A percentile compares a stretch with the other conserved stretches of the same genome.
Conservation (phyloP, 2,888 invertebrate genomes). For the Drosophila paucipuncta region DNA sequence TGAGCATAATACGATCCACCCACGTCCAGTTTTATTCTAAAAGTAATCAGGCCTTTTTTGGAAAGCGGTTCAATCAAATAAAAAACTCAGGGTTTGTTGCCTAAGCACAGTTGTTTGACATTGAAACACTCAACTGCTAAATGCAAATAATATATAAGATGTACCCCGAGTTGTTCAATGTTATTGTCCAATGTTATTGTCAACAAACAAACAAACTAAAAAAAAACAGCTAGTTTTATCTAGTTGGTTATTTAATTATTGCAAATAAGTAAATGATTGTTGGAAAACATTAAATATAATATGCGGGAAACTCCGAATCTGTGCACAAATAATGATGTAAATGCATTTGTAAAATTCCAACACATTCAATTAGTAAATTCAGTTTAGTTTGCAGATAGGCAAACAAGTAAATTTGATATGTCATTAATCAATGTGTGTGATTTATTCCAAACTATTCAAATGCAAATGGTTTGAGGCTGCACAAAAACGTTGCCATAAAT, state of each 20-base stretch:
- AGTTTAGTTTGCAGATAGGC: slow-evolving; percentile 41
- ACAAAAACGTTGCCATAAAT: slow-evolving; percentile 46
- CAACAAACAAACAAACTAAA: background rate
- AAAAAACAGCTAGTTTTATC: background rate
- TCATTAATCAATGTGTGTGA: slow-evolving; percentile 65
- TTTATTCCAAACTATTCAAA: slow-evolving; percentile 57
- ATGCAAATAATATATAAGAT: slow-evolving; percentile 1
- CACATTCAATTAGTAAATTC: slow-evolving; percentile 63
- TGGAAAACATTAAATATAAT: background rate
- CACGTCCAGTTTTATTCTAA: slow-evolving; percentile 21
- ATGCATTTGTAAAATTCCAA: slow-evolving; percentile 40
- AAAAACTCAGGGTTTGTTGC: slow-evolving; percentile 1
- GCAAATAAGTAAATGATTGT: background rate
- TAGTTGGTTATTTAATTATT: background rate
- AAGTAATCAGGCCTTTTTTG: slow-evolving; percentile 28
- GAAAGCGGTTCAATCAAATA: slow-evolving; percentile 36
- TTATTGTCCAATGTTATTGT: background rate
- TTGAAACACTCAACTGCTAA: slow-evolving; percentile 35
- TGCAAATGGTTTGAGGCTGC: slow-evolving; percentile 45
- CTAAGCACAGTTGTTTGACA: slow-evolving; percentile 14
- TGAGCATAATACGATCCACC: slow-evolving; percentile 35
- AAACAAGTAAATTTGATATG: slow-evolving; percentile 38
- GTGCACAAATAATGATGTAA: background rate
- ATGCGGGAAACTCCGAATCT: background rate
- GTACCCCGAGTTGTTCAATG: background rate